Percentiles rank a stretch among this genome's conserved stretches.
Conservation (phyloP, 2,113 vertebrate species). For the Oriolus oriolus region DNA sequence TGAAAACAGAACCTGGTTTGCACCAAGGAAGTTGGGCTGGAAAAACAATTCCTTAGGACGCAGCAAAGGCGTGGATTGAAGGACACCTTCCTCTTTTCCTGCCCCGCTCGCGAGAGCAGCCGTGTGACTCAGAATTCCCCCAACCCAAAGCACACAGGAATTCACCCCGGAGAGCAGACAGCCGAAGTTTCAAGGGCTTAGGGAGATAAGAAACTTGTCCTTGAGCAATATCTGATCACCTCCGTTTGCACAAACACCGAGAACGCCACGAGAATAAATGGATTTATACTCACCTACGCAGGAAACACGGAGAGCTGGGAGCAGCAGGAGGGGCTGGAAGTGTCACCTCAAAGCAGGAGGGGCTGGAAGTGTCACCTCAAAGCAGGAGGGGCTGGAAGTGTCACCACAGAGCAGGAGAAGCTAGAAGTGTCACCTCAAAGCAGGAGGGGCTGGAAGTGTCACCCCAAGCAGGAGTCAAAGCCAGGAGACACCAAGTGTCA, state of each 20-base stretch:
- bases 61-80: background rate
- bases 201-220: background rate
- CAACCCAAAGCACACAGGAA: fast-evolving
- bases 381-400: background rate
- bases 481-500: background rate
- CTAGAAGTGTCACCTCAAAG: background rate
- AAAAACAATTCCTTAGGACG: background rate
- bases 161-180: background rate
- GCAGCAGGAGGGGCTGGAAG: background rate
- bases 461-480: background rate
- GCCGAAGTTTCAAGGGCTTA: background rate
- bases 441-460: background rate
- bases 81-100: background rate
- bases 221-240: background rate
- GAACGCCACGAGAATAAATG: background rate
- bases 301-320: background rate
- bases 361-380: background rate
- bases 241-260: background rate
- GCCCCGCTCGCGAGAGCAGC: fast-evolving
- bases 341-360: background rate
- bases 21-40: background rate
- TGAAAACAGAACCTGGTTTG: background rate
- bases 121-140: background rate
- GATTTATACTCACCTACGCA: fast-evolving
- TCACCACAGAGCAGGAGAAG: background rate